A percentile compares a stretch with the other conserved stretches of the same genome.
These are phyloP conservation scores for Alouatta palliata DNA, from an alignment of 2,113 vertebrate genomes.

Conservation along the genomic window DNA sequence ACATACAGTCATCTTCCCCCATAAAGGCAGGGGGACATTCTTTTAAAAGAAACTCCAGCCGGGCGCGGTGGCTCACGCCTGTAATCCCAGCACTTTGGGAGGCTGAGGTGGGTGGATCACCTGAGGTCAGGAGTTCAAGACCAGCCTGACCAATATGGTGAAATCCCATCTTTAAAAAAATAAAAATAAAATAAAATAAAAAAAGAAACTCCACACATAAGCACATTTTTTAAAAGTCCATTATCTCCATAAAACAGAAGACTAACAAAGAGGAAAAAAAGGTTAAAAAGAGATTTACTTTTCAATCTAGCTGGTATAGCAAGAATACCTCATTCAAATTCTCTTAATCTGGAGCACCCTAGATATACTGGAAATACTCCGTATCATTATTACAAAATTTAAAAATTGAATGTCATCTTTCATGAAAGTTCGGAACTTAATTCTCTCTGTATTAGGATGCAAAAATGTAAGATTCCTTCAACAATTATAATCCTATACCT, in stretches of 20 bases:
- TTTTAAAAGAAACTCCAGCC: neutral
- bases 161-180: too few species aligned
- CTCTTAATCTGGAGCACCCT: neutral
- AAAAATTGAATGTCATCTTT: neutral
- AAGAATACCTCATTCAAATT: neutral
- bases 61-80: too few species aligned
- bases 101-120: too few species aligned
- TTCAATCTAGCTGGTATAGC: neutral
- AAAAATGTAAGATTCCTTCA: conserved; percentile 24
- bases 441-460: neutral
- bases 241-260: neutral
- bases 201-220: neutral
- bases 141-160: too few species aligned
- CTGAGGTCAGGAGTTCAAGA: too few species aligned
- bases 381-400: neutral
- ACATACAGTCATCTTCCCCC: neutral
- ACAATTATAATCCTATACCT: neutral
- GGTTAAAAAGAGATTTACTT: neutral
- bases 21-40: neutral
- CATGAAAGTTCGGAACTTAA: conserved; percentile 1
- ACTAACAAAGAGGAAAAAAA: neutral
- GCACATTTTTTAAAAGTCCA: neutral
- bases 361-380: neutral
- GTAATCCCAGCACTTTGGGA: too few species aligned
- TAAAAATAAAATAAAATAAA: too few species aligned